Base-by-base conservation (phyloP, 2,113 vertebrate species). In the Ranitomeya variabilis region DNA sequence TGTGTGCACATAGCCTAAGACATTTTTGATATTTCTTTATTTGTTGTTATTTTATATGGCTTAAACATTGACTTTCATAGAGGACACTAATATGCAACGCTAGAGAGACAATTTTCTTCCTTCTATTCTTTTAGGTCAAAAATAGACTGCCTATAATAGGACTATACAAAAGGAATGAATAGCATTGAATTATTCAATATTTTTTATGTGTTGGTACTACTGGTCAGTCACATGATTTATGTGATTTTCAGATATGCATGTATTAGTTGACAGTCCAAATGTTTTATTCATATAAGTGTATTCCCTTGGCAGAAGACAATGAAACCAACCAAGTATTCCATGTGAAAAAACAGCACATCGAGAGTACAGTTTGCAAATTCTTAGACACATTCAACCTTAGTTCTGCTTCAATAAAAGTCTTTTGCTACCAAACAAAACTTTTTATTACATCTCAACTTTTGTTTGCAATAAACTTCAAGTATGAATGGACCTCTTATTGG, bases 401-500 rank as follows among this genome's bases (percentile, higher is more conserved):
- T 45, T 66, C 21, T 83, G 10, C 62, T 83, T 83, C 81, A 69
- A 54, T 83, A 54, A 83, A 83, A 67, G 13, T 9, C 4, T 21
- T 52, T 76, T 21, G 26, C 12, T 83, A 64, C 10, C 15, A 59
- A 80, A 69, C 45, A 10, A 67, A 66, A 67, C 81, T 62, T 83
- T 83, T 83, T 83, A 83, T 83, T 52, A 83, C 64, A 19, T 77
- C 71, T 76, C 9, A 19, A 74, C 57, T 74, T 86, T 76, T 62
- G 71, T 37, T 86, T 76, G 19, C 54, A 86, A 62, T 76, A 86
- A 62, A 76, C 23, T 31, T 14, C 55, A 74, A 37, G 31, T 66
- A 86, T 86, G 85, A 79, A 86, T 78, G 31, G 73, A 31, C 18
- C 57, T 86, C 73, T 86, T 86, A 62, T 86, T 86, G 74, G 37